Evolutionary conservation across 2,888 invertebrate genomes (phyloP).

Genomic region (Melanostoma scalare): DNA sequence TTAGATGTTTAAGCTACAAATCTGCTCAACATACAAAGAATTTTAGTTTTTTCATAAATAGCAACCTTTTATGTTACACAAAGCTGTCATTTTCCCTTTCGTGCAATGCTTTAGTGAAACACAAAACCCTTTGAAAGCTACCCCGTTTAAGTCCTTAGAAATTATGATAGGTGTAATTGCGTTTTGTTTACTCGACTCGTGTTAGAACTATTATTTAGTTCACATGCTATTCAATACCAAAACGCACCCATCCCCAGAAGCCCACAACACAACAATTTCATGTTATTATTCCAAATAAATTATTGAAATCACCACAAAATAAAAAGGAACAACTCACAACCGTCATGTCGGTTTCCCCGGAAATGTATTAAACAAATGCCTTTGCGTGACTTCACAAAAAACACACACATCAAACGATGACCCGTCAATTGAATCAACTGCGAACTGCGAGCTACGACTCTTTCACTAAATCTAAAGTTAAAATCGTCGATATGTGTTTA

Average conservation of each 20-base stretch:
- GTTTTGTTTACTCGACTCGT: conserved; percentile 40
- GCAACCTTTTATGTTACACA: too few relatives aligned
- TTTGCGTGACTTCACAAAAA: conserved; percentile 32
- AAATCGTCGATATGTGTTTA: conserved; percentile 35
- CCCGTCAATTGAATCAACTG: conserved; percentile 23
- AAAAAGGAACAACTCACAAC: neutral
- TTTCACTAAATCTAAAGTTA: conserved; percentile 3
- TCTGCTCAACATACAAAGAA: too few relatives aligned
- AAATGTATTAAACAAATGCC: conserved; percentile 11
- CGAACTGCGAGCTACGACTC: neutral
- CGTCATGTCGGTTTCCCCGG: conserved; percentile 37
- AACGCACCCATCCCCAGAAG: neutral
- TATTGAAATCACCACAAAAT: conserved; percentile 42
- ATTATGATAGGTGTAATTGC: conserved; percentile 42
- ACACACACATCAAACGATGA: conserved; percentile 32
- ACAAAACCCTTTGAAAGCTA: neutral
- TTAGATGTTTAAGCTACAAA: too few relatives aligned
- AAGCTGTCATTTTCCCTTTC: too few relatives aligned
- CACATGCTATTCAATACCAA: neutral
- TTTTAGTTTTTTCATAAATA: too few relatives aligned
- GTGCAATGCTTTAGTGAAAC: neutral
- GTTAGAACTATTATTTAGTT: conserved; percentile 19
- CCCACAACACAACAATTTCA: conserved; percentile 10
- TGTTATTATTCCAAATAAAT: conserved; percentile 45
- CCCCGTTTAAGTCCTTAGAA: conserved; percentile 13